A percentile compares a stretch with the other conserved stretches of the same genome.
Conservation (phyloP, 2,888 invertebrate genomes). For the Blastobasis adustella region DNA sequence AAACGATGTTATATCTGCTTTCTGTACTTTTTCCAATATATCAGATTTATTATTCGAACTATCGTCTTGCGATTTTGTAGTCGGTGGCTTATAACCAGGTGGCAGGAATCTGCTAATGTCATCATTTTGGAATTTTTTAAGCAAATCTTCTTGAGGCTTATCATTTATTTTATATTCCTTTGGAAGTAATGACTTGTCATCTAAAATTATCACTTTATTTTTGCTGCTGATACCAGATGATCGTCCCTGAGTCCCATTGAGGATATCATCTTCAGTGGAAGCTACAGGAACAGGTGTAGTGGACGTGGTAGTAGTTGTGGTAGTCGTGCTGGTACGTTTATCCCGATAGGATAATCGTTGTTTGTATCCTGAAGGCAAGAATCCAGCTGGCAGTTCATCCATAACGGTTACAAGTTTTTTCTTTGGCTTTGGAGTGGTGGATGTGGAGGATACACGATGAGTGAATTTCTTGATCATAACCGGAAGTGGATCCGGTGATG, state of each 20-base stretch:
- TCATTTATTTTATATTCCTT: slow-evolving; percentile 70
- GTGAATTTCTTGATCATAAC: slow-evolving; percentile 80
- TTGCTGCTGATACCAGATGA: slow-evolving; percentile 73
- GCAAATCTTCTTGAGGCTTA: slow-evolving; percentile 49
- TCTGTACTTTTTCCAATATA: slow-evolving; percentile 40
- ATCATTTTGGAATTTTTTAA: slow-evolving; percentile 68
- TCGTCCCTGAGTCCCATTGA: slow-evolving; percentile 61
- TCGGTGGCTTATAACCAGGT: slow-evolving; percentile 76
- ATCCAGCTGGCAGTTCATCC: slow-evolving; percentile 73
- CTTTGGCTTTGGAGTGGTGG: slow-evolving; percentile 61
- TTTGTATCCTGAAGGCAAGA: slow-evolving; percentile 79
- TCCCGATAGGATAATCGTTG: slow-evolving; percentile 68
- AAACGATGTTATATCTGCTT: slow-evolving; percentile 72
- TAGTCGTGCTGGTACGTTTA: slow-evolving; percentile 66
- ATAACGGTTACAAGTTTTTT: slow-evolving; percentile 67
- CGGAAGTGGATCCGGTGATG: slow-evolving; percentile 74
- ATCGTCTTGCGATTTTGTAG: slow-evolving; percentile 33
- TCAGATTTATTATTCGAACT: slow-evolving; percentile 41
- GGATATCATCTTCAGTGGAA: slow-evolving; percentile 31
- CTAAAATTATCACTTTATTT: slow-evolving; percentile 73
- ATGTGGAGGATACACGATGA: slow-evolving; percentile 54
- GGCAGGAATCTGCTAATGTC: slow-evolving; percentile 78
- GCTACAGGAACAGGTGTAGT: slow-evolving; percentile 16
- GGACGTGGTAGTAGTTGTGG: slow-evolving; percentile 28
- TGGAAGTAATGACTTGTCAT: slow-evolving; percentile 69